Evolutionary conservation across 2,113 vertebrate genomes (phyloP).

Genomic region (Rhadina sibilatrix): DNA sequence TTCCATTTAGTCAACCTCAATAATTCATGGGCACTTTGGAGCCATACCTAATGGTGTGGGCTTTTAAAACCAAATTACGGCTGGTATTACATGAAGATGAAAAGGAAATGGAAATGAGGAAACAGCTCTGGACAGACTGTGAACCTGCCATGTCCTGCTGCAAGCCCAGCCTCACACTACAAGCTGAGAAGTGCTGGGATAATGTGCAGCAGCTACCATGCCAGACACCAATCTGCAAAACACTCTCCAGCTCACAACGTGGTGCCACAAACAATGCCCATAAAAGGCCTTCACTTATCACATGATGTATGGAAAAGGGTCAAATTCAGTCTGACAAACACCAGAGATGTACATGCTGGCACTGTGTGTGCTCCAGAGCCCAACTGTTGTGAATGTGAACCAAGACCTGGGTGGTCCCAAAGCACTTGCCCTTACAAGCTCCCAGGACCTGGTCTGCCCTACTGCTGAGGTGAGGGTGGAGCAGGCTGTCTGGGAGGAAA

Average conservation of each 20-base stretch:
- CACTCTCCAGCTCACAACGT: fast-evolving
- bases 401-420: neutral
- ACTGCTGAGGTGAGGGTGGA: neutral
- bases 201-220: neutral
- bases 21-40: neutral
- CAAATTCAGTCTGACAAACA: neutral
- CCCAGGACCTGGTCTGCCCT: neutral
- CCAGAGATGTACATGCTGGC: neutral
- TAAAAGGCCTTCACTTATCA: neutral
- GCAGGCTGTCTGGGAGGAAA: neutral
- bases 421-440: neutral
- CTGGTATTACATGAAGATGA: neutral
- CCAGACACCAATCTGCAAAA: neutral
- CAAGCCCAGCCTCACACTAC: neutral
- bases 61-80: neutral
- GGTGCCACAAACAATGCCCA: fast-evolving
- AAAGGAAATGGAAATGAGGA: neutral
- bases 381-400: neutral
- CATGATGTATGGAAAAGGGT: neutral
- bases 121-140: neutral
- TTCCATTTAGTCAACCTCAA: neutral
- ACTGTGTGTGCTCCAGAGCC: neutral
- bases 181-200: neutral
- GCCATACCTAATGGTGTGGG: neutral
- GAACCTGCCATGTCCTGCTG: neutral